These are phyloP conservation scores for Climacteris rufus DNA, from an alignment of 2,113 vertebrate species.

Conservation along the genomic window DNA sequence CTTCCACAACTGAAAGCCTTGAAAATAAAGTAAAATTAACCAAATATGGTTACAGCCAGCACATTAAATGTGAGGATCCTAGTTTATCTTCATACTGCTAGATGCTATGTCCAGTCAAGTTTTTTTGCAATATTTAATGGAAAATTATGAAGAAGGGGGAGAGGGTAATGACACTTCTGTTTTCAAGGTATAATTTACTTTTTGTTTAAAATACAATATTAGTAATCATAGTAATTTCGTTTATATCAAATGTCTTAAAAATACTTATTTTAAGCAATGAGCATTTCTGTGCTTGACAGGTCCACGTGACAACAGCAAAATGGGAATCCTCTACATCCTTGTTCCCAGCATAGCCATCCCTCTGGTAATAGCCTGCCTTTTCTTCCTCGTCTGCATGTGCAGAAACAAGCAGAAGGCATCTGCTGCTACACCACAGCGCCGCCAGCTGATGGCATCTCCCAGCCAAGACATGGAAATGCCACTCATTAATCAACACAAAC, in stretches of 20 bases:
- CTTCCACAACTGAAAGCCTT: background rate
- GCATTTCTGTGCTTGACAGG: conserved; percentile 67
- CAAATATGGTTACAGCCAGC: background rate
- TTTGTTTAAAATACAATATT: background rate
- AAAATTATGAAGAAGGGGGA: background rate
- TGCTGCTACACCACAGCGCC: conserved; percentile 77
- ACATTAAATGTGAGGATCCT: background rate
- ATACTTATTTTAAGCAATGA: background rate
- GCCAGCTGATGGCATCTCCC: conserved; percentile 83
- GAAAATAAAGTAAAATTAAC: background rate
- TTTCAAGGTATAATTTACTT: background rate
- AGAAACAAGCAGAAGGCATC: conserved; percentile 92
- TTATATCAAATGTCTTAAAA: background rate
- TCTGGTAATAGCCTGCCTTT: conserved; percentile 90
- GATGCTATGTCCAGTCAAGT: background rate
- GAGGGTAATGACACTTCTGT: background rate
- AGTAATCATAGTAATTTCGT: background rate
- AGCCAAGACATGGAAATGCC: conserved; percentile 94
- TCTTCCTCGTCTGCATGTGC: conserved; percentile 94
- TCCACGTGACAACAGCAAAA: conserved; percentile 84
- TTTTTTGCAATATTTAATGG: background rate
- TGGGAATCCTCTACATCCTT: conserved; percentile 94
- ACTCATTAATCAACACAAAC: conserved; percentile 89
- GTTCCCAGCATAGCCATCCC: conserved; percentile 94
- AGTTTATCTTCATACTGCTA: background rate